These are phyloP conservation scores for Lycocerus yunnanus DNA, from an alignment of 2,888 invertebrate species.

Conservation along the genomic window DNA sequence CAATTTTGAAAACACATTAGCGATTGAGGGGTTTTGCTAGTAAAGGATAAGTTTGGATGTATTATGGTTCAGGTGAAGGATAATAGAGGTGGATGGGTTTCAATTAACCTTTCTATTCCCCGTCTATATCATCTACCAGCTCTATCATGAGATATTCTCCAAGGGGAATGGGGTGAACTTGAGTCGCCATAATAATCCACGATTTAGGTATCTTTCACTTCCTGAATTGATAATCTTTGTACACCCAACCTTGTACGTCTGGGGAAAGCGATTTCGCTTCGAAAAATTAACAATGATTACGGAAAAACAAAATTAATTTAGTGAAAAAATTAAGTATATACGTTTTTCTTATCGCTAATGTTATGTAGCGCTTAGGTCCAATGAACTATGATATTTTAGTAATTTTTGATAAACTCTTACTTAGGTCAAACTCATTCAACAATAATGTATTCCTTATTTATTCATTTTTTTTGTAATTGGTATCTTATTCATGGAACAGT, in stretches of 20 bases:
- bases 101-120: slow-evolving; percentile 51
- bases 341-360: not conserved
- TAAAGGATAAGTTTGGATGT: slow-evolving; percentile 38
- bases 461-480: slow-evolving; percentile 9
- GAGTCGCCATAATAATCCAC: slow-evolving; percentile 36
- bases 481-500: not conserved
- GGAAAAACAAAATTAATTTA: not conserved
- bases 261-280: too few relatives aligned
- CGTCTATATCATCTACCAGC: slow-evolving; percentile 32
- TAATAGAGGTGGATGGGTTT: slow-evolving; percentile 54
- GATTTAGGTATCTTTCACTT: slow-evolving; percentile 20
- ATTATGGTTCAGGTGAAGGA: slow-evolving; percentile 50
- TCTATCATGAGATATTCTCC: slow-evolving; percentile 42
- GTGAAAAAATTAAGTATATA: not conserved
- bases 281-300: not conserved
- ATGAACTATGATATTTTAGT: slow-evolving; percentile 27
- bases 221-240: slow-evolving; percentile 23
- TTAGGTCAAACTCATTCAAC: slow-evolving; percentile 20
- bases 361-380: slow-evolving; percentile 13
- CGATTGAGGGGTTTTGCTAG: slow-evolving; percentile 13
- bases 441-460: slow-evolving; percentile 11
- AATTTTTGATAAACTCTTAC: slow-evolving; percentile 24
- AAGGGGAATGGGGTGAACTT: slow-evolving; percentile 41
- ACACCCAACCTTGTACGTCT: not conserved
- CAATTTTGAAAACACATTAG: not conserved